Evolutionary conservation across 2,888 invertebrate species (phyloP).

Genomic region (Girardia tigrina): DNA sequence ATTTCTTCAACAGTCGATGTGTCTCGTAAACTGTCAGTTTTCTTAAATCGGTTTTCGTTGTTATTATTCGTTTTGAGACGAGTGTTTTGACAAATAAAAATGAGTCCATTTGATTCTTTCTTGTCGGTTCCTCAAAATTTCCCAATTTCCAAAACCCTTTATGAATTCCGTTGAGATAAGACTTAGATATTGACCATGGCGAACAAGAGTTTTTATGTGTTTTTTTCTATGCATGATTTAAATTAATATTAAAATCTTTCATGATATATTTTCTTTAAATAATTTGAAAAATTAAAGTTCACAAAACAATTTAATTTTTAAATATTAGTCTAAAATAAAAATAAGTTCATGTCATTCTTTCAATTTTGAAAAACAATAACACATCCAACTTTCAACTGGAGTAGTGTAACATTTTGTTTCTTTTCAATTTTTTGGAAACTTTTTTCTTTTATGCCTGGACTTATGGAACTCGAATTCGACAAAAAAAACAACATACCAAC

Average conservation of each 20-base stretch:
- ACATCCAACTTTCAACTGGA: too few species aligned
- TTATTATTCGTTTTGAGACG: not conserved
- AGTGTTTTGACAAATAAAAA: not conserved
- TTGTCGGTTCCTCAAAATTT: not conserved
- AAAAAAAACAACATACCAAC: too few species aligned
- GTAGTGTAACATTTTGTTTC: too few species aligned
- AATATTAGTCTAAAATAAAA: too few species aligned
- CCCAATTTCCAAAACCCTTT: slow-evolving; percentile 16
- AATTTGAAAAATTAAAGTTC: not conserved
- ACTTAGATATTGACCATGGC: not conserved
- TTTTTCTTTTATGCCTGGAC: too few species aligned
- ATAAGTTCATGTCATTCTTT: too few species aligned
- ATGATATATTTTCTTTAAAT: not conserved
- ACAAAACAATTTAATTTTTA: too few species aligned
- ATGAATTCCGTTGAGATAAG: not conserved
- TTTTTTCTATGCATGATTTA: not conserved
- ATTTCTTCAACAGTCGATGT: not conserved
- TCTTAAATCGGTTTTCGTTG: slow-evolving; percentile 14
- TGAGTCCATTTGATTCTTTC: slow-evolving; percentile 1
- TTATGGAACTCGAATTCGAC: too few species aligned
- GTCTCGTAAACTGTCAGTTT: not conserved
- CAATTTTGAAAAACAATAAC: too few species aligned
- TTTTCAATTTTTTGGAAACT: too few species aligned
- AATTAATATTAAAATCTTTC: too few species aligned
- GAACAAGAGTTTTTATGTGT: not conserved